These are phyloP conservation scores for Porites lutea DNA, from an alignment of 64 coral and sea anemone genomes.

Conservation along the genomic window DNA sequence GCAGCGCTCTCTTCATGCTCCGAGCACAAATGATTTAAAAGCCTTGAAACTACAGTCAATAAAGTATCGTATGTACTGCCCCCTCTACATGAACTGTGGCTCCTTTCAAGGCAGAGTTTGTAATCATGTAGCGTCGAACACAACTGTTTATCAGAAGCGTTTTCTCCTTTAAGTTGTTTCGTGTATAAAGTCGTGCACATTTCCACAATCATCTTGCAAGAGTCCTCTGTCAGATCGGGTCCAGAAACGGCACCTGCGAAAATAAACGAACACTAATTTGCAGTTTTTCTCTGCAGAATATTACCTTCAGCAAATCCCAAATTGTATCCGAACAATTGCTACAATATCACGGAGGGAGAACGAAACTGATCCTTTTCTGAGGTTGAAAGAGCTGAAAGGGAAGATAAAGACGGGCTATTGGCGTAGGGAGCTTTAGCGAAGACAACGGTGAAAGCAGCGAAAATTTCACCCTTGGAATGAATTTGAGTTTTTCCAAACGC, in stretches of 20 bases:
- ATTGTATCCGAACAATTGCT: too few species aligned
- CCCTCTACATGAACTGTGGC: background rate
- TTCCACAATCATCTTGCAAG: conserved; percentile 11
- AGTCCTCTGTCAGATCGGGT: background rate
- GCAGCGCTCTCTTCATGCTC: background rate
- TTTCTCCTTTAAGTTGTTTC: background rate
- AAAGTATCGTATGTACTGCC: background rate
- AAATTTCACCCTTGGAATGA: too few species aligned
- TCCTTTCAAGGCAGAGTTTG: conserved; percentile 4
- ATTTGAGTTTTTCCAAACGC: too few species aligned
- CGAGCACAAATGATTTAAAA: conserved; percentile 1
- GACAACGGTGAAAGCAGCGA: too few species aligned
- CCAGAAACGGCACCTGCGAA: background rate
- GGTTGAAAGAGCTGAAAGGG: too few species aligned
- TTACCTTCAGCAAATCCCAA: too few species aligned
- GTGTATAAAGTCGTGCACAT: conserved; percentile 21
- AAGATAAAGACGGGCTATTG: too few species aligned
- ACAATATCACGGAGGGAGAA: too few species aligned
- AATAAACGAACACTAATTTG: background rate
- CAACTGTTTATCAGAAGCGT: background rate
- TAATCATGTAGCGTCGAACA: conserved; percentile 10
- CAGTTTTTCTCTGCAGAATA: background rate
- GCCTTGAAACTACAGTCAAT: background rate
- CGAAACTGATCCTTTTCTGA: too few species aligned
- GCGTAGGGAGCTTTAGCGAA: too few species aligned